These are phyloP conservation scores for Percina caprodes DNA, from an alignment of 2,113 vertebrate species.

Conservation along the genomic window DNA sequence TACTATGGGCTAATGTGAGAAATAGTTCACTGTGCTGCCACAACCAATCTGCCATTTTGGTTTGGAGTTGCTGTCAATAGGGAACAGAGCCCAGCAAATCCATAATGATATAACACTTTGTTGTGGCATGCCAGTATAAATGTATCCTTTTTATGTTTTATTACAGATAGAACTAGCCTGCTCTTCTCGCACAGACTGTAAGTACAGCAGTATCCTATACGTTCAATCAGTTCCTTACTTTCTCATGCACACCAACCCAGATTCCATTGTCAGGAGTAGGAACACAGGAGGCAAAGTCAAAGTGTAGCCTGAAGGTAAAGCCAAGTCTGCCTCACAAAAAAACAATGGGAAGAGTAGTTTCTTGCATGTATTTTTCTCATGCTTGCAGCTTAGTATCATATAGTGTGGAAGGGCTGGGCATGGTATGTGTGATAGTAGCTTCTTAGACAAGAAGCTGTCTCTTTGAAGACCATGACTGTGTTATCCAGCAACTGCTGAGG, in stretches of 20 bases:
- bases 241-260: constrained; percentile 50
- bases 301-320: constrained; percentile 59
- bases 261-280: constrained; percentile 50
- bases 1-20: constrained; percentile 35
- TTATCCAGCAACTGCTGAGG: constrained; percentile 17
- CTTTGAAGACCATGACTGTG: constrained; percentile 34
- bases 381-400: not conserved
- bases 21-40: not conserved
- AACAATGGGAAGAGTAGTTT: constrained; percentile 16
- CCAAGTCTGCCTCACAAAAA: constrained; percentile 35
- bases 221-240: constrained; percentile 53
- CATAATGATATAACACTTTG: constrained; percentile 36
- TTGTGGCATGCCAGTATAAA: constrained; percentile 36
- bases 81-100: constrained; percentile 31
- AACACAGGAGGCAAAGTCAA: constrained; percentile 53
- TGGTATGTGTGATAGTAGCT: constrained; percentile 41
- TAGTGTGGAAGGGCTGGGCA: constrained; percentile 16
- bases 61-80: constrained; percentile 11
- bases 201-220: constrained; percentile 43
- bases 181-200: constrained; percentile 44
- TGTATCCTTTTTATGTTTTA: constrained; percentile 42
- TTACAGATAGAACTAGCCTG: constrained; percentile 38
- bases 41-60: constrained; percentile 40
- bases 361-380: constrained; percentile 41
- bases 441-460: constrained; percentile 26